Evolutionary conservation across 2,797 vertebrate species (phyloP), one percentile per base, ranked within the genome.

Genomic region (Hoplostethus mediterraneus): DNA sequence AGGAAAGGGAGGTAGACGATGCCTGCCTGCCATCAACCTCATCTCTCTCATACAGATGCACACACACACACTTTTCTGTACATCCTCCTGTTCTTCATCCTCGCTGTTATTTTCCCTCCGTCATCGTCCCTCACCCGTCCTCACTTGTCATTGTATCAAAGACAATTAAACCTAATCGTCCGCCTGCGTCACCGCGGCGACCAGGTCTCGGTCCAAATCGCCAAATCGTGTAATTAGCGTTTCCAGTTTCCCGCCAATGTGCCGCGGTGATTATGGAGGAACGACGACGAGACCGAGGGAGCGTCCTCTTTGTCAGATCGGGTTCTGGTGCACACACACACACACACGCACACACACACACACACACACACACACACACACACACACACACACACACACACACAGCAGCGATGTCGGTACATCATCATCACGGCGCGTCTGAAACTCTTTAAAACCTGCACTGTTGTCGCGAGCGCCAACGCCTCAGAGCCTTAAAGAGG

Each of bases 131-230:
- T 30, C 21, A 33, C 67, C n/a, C 21, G 45, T 31, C 60, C 36
- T 52, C 6, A 28, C 6, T 51, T 56, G 38, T 64, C 45, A 58
- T 61, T 63, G 54, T 67, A 14, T 40, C 1, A 67, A 61, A 72
- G 63, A 84, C 63, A 80, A 80, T 84, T 42, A 76, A 25, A 48
- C 9, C 1, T 55, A 71, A 78, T 82, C 55, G 72, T 76, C n/a
- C 44, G 0, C 10, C 47, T 70, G 71, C 63, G 10, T 84, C 76
- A 78, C 61, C 5, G 11, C 4, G 77, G 61, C 60, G 76, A 0
- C 25, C 80, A 5, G 52, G 75, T 68, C 60, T 13, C 51, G 2
- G 40, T 74, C 45, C 53, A 59, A 38, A 80, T 66, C 63, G 1
- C 45, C 31, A 2, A 21, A 21, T 21, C 1, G 30, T 48, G 12